A percentile compares a stretch with the other conserved stretches of the same genome.
phyloP scores from a whole-genome alignment of 2,888 invertebrate species.

The Tipula unca region DNA sequence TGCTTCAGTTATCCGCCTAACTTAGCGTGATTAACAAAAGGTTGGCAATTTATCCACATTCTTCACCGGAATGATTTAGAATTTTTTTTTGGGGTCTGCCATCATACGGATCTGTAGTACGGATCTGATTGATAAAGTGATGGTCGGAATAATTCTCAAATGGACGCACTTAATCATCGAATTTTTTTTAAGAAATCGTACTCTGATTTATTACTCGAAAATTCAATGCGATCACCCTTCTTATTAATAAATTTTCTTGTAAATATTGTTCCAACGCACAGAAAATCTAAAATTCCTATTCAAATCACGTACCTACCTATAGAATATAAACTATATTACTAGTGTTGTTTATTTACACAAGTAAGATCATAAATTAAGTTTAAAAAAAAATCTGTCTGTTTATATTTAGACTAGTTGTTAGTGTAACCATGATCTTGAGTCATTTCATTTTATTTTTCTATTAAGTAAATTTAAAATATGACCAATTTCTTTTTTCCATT shows the following conservation, averaged over 20 bases:
- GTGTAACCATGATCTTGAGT: neutral
- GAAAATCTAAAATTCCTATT: neutral
- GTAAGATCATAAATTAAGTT: neutral
- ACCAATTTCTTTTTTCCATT: neutral
- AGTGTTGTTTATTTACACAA: neutral
- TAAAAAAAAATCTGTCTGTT: neutral
- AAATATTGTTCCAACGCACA: neutral
- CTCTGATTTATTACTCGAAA: too few relatives aligned
- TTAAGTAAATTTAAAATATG: neutral
- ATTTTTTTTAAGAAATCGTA: too few relatives aligned
- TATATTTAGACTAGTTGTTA: neutral
- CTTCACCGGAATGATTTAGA: too few relatives aligned
- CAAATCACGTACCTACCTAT: neutral
- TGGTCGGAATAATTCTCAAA: too few relatives aligned
- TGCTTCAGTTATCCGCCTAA: too few relatives aligned
- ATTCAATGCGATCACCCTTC: too few relatives aligned
- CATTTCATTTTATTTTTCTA: neutral
- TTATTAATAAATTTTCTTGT: neutral
- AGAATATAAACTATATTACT: neutral
- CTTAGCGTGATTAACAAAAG: too few relatives aligned
- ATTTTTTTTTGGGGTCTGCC: too few relatives aligned
- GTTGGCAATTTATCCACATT: too few relatives aligned
- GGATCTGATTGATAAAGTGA: too few relatives aligned
- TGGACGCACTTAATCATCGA: too few relatives aligned
- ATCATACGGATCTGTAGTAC: too few relatives aligned